Conservation (phyloP, 2,113 vertebrate species). For the Pongo pygmaeus region DNA sequence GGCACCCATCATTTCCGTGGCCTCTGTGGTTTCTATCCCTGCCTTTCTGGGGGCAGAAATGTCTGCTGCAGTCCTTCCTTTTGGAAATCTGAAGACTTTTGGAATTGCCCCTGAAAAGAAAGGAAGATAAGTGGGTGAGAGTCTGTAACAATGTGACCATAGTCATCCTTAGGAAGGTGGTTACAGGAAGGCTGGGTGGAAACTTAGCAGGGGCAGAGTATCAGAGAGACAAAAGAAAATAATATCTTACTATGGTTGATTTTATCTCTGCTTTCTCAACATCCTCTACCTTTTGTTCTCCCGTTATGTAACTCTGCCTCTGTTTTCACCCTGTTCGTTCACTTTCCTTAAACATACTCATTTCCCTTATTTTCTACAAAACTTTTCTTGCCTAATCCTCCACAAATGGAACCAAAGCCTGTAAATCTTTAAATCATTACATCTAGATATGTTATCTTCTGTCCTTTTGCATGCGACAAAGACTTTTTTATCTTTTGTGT, state of each 20-base stretch:
- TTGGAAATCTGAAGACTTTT: conserved; percentile 49
- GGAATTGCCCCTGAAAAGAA: conserved; percentile 60
- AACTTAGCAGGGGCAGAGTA: neutral
- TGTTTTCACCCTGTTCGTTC: conserved; percentile 34
- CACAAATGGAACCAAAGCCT: conserved; percentile 4
- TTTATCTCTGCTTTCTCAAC: conserved; percentile 50
- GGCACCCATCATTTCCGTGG: neutral
- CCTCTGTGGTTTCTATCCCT: conserved; percentile 40
- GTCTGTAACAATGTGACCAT: neutral
- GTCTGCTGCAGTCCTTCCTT: conserved; percentile 22
- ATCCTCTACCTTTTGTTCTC: neutral
- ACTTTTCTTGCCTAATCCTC: neutral
- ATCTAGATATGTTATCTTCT: neutral
- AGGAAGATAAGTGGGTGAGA: neutral
- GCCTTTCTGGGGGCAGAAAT: conserved; percentile 13
- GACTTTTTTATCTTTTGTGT: neutral
- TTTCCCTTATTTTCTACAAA: conserved; percentile 49
- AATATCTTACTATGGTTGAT: neutral
- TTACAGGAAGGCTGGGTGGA: neutral
- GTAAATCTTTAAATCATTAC: neutral
- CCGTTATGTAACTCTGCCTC: neutral
- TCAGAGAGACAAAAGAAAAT: conserved; percentile 42
- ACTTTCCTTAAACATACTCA: conserved; percentile 38
- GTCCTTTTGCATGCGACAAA: conserved; percentile 12
- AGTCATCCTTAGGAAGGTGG: neutral